phyloP scores from a whole-genome alignment of 2,888 invertebrate species.

The Diarsia mendica region DNA sequence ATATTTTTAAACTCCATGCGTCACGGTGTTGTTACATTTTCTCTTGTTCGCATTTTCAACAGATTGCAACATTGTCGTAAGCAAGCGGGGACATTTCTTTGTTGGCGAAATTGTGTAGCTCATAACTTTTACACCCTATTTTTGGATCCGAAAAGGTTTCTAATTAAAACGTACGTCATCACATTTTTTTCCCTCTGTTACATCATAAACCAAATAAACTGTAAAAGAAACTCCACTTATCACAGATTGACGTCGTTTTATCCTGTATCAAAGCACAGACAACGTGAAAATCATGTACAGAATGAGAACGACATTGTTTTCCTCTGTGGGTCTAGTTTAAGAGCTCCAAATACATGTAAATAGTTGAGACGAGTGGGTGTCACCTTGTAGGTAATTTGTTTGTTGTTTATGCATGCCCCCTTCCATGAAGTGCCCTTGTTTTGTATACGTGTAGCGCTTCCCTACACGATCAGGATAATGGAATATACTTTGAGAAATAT shows the following conservation, averaged over 20 bases:
- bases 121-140: conserved; percentile 27
- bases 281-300: conserved; percentile 7
- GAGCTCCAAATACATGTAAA: conserved; percentile 48
- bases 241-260: background rate
- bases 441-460: conserved; percentile 27
- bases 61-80: conserved; percentile 13
- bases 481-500: conserved; percentile 48
- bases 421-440: conserved; percentile 34
- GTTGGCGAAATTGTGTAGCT: background rate
- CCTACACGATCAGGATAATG: conserved; percentile 40
- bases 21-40: conserved; percentile 16
- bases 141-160: conserved; percentile 1
- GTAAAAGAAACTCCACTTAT: background rate
- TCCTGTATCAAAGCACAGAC: background rate
- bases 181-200: too few species aligned
- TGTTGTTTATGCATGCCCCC: conserved; percentile 52
- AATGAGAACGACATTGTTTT: conserved; percentile 31
- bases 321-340: conserved; percentile 31
- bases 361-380: conserved; percentile 49
- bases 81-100: conserved; percentile 13
- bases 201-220: background rate
- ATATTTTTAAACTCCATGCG: conserved; percentile 27
- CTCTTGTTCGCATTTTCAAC: conserved; percentile 12
- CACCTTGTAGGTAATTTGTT: conserved; percentile 34
- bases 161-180: conserved; percentile 9